These are phyloP conservation scores for Pyrrhosoma nymphula DNA, from an alignment of 2,888 invertebrate genomes.

Conservation along the genomic window DNA sequence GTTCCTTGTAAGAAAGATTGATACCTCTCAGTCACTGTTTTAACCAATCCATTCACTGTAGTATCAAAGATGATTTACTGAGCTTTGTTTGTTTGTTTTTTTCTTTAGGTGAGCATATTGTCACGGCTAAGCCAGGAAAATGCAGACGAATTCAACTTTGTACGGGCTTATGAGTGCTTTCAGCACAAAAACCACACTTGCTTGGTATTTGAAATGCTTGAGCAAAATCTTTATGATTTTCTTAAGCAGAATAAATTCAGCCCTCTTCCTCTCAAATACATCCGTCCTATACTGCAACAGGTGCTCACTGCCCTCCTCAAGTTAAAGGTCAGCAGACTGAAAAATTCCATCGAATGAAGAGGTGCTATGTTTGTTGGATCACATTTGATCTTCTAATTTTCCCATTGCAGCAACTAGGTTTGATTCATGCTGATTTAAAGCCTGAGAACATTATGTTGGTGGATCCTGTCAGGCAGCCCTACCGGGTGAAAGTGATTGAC, in stretches of 20 bases:
- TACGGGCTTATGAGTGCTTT: constrained; percentile 99
- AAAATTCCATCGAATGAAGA: not conserved
- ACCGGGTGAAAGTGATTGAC: constrained; percentile 99
- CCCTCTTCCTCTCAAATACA: constrained; percentile 98
- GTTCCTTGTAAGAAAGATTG: not conserved
- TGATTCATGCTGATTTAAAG: constrained; percentile 99
- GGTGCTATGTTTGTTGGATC: not conserved
- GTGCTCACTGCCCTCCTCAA: constrained; percentile 91
- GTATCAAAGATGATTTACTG: not conserved
- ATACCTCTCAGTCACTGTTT: not conserved
- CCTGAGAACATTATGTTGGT: constrained; percentile 99
- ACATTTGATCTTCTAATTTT: constrained; percentile 37
- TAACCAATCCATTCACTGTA: constrained; percentile 15
- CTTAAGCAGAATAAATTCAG: constrained; percentile 99
- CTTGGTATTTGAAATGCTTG: constrained; percentile 99
- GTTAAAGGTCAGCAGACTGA: constrained; percentile 85
- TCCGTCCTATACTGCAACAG: constrained; percentile 99
- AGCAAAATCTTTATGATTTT: constrained; percentile 99
- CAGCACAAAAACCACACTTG: constrained; percentile 99
- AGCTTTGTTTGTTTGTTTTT: constrained; percentile 68
- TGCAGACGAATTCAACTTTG: constrained; percentile 99
- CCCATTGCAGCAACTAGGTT: constrained; percentile 90
- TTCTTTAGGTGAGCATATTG: constrained; percentile 88
- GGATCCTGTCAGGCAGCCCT: constrained; percentile 98
- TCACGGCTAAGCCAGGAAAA: constrained; percentile 97